These are phyloP conservation scores for Microvelia longipes DNA, from an alignment of 1,140 invertebrate genomes.

Conservation along the genomic window DNA sequence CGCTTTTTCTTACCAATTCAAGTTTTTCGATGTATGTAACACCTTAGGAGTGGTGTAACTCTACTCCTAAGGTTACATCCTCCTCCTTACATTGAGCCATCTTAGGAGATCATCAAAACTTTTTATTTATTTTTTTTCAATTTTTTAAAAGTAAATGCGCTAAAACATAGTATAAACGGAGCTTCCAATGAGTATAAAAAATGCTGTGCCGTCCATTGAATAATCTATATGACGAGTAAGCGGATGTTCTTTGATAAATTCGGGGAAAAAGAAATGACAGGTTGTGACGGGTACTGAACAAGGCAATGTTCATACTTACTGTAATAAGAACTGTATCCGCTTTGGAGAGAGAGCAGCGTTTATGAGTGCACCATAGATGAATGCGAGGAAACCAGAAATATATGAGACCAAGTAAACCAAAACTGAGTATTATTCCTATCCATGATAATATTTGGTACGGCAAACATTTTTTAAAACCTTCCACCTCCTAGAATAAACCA, in stretches of 20 bases:
- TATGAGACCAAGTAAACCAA: constrained; percentile 57
- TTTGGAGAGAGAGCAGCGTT: constrained; percentile 45
- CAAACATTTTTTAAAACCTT: constrained; percentile 41
- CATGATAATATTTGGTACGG: constrained; percentile 39
- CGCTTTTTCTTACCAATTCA: too few species aligned
- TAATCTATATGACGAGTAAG: background rate
- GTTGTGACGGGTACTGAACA: background rate
- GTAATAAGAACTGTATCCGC: constrained; percentile 64
- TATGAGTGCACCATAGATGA: constrained; percentile 56
- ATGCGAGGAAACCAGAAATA: constrained; percentile 77
- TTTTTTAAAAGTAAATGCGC: background rate
- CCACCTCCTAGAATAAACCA: constrained; percentile 37
- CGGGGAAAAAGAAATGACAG: background rate
- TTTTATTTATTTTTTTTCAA: too few species aligned
- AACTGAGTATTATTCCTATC: constrained; percentile 44
- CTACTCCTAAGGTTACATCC: too few species aligned
- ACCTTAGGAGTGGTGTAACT: too few species aligned
- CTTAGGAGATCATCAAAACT: too few species aligned
- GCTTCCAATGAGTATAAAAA: background rate
- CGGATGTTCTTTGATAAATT: background rate
- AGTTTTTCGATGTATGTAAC: too few species aligned
- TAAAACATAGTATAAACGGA: background rate
- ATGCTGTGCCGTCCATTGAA: background rate
- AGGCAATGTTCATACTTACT: constrained; percentile 33
- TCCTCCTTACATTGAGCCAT: too few species aligned